A percentile compares a stretch with the other conserved stretches of the same genome.
Evolutionary conservation across 2,113 vertebrate genomes (phyloP).

Genomic region (Raja brachyura): DNA sequence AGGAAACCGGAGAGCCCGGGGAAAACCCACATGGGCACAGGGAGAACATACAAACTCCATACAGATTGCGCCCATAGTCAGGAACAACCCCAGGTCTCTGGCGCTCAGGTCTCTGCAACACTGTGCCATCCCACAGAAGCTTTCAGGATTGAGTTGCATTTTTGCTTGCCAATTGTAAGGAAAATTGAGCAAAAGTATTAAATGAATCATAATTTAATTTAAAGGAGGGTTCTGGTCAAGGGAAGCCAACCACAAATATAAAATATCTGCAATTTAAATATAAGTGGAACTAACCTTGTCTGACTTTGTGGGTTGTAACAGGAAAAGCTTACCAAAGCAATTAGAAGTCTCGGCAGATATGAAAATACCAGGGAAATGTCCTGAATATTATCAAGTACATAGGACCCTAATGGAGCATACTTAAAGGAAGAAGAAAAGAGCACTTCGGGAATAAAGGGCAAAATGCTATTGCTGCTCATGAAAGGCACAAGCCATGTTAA

Average conservation of each 20-base stretch:
- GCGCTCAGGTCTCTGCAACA: too few relatives aligned
- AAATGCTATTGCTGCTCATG: conserved; percentile 2
- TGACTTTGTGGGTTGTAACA: background rate
- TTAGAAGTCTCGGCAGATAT: background rate
- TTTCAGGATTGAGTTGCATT: too few relatives aligned
- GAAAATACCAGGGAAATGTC: background rate
- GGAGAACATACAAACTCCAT: too few relatives aligned
- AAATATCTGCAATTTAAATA: background rate
- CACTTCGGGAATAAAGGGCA: conserved; percentile 11
- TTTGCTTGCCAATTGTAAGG: too few relatives aligned
- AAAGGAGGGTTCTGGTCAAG: too few relatives aligned
- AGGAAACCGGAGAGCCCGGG: too few relatives aligned
- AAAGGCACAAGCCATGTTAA: conserved; percentile 18
- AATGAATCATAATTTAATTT: too few relatives aligned
- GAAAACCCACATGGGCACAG: too few relatives aligned
- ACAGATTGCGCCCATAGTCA: too few relatives aligned
- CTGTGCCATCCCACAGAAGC: background rate
- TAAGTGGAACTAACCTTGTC: background rate
- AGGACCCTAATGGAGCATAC: background rate
- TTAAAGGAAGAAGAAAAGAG: background rate
- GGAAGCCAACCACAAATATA: too few relatives aligned
- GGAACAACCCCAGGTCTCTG: too few relatives aligned
- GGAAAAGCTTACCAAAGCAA: background rate
- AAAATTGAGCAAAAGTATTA: too few relatives aligned
- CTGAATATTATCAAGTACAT: background rate